Evolutionary conservation across 1,140 invertebrate genomes (phyloP), one percentile per base, ranked within the genome.

Genomic region (Sminthurides bifidus): DNA sequence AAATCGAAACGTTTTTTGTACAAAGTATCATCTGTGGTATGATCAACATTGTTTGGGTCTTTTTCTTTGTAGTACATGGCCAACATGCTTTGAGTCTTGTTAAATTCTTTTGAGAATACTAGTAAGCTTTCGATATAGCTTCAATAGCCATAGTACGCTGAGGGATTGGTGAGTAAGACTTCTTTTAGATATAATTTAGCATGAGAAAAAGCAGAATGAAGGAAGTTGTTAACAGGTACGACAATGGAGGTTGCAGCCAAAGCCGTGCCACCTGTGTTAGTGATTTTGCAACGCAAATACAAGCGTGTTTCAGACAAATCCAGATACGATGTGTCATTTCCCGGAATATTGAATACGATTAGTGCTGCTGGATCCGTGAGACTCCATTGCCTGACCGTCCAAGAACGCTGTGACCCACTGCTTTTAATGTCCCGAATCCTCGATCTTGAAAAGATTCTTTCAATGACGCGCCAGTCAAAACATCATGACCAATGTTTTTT

Each of bases 11-110:
- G 38, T 8, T 6, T 41, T 41, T 41, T 41, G 38, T 41, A 41
- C n/a, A n/a, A n/a, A 41, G 15, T 41, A 21, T 41, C 38, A 8
- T 41, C 38, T 4, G 6, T 41, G 6, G 38, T 17, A n/a, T 41
- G 38, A 41, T n/a, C n/a, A 5, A 21, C 23, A 41, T 4, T 17
- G 5, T 4, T 41, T 6, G 38, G 38, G 23, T 41, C n/a, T 17
- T 41, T 41, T 41, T 41, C 38, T 41, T 41, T 41, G 38, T 41
- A 41, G 38, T 8, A 41, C 38, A 41, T 41, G 5, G 38, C n/a
- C 6, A 15, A 41, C 5, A 41, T 41, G 5, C 15, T 17, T 17
- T 41, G 38, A 5, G 15, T n/a, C 23, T 41, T 41, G 17, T 41
- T 41, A 21, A 8, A 41, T 17, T 41, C 38, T 17, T 17, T 6